Percentiles rank a stretch among this genome's conserved stretches.
phyloP scores from a whole-genome alignment of 2,113 vertebrate species.

The Rhinolophus sinicus region DNA sequence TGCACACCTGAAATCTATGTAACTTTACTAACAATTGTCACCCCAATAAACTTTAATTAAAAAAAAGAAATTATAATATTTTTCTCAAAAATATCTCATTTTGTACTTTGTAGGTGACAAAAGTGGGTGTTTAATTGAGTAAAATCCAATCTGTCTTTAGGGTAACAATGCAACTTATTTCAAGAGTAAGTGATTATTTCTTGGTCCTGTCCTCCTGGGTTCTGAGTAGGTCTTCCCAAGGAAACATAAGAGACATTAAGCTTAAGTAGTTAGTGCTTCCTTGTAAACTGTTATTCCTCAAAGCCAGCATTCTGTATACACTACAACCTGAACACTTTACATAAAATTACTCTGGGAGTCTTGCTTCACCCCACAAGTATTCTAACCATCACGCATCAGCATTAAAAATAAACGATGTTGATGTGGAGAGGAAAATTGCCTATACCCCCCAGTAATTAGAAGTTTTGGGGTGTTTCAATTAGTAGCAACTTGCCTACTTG shows the following conservation, averaged over 20 bases:
- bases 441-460: neutral
- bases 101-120: neutral
- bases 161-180: neutral
- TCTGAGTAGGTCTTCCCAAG: neutral
- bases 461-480: neutral
- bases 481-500: neutral
- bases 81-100: neutral
- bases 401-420: neutral
- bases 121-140: neutral
- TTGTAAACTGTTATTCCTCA: neutral
- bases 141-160: conserved; percentile 4
- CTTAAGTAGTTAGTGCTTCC: neutral
- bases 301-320: neutral
- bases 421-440: neutral
- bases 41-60: too few species aligned
- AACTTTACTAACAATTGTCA: too few species aligned
- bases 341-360: neutral
- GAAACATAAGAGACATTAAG: neutral
- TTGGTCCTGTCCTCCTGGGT: neutral
- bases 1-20: too few species aligned
- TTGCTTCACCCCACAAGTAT: neutral
- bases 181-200: neutral
- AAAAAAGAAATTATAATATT: neutral
- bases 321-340: neutral
- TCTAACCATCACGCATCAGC: neutral